A percentile compares a stretch with the other conserved stretches of the same genome.
Conservation (phyloP, 1,140 invertebrate species). For the Pogonomyrmex barbatus region DNA sequence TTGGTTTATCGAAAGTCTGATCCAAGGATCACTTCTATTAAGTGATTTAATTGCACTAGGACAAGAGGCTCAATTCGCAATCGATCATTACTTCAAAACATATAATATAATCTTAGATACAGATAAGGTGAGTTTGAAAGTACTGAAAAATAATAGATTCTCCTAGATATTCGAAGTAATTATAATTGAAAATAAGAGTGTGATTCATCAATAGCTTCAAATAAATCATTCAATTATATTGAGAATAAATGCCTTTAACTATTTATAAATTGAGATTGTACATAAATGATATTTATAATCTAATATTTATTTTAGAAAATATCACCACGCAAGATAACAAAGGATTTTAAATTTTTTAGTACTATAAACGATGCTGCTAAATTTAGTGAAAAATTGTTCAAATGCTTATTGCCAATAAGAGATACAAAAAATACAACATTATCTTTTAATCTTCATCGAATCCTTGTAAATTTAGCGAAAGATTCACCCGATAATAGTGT, state of each 20-base stretch:
- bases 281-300: not conserved
- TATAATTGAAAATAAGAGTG: not conserved
- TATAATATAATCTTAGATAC: not conserved
- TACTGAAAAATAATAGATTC: not conserved
- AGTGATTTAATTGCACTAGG: conserved; percentile 55
- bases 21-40: conserved; percentile 33
- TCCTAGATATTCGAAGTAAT: not conserved
- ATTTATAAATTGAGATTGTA: not conserved
- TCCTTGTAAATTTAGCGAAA: conserved; percentile 46
- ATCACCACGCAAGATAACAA: not conserved
- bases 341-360: conserved; percentile 54
- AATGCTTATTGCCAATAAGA: conserved; percentile 23
- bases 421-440: not conserved
- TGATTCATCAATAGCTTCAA: not conserved
- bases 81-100: not conserved
- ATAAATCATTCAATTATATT: not conserved
- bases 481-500: conserved; percentile 18
- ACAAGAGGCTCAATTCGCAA: conserved; percentile 17
- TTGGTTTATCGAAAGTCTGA: conserved; percentile 54
- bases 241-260: not conserved
- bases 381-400: conserved; percentile 41
- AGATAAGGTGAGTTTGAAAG: conserved; percentile 40
- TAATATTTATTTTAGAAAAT: conserved; percentile 14
- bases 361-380: conserved; percentile 26
- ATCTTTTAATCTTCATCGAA: conserved; percentile 35